Percentiles rank a stretch among this genome's conserved stretches.
Evolutionary conservation across 2,797 vertebrate genomes (phyloP).

Genomic region (Centroberyx gerrardi): DNA sequence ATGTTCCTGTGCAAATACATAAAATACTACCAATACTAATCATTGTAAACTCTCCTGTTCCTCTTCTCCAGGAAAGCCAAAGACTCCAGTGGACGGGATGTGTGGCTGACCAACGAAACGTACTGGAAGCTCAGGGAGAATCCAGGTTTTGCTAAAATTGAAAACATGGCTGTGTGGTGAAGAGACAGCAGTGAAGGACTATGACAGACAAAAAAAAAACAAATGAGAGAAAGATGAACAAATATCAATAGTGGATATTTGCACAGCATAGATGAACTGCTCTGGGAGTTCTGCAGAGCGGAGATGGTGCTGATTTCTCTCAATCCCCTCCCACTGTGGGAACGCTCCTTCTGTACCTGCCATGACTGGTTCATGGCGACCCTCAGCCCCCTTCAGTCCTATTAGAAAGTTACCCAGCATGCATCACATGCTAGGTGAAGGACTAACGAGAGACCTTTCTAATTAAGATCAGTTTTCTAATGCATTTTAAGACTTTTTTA

Average conservation of each 20-base stretch:
- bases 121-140: constrained; percentile 94
- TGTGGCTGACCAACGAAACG: constrained; percentile 91
- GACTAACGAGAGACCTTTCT: background rate
- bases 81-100: constrained; percentile 90
- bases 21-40: background rate
- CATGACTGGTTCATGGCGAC: constrained; percentile 75
- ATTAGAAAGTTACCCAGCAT: background rate
- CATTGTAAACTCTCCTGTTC: background rate
- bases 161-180: constrained; percentile 92
- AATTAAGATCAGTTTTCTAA: constrained; percentile 34
- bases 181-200: background rate
- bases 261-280: constrained; percentile 73
- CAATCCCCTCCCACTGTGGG: background rate
- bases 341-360: constrained; percentile 2
- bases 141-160: constrained; percentile 90
- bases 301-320: constrained; percentile 59
- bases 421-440: background rate
- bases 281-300: constrained; percentile 44
- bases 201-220: background rate
- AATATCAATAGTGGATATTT: constrained; percentile 9
- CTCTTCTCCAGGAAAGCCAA: constrained; percentile 85
- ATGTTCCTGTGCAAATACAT: background rate
- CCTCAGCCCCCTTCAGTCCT: background rate
- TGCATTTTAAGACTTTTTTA: constrained; percentile 37
- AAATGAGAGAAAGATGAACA: background rate